These are phyloP conservation scores for Embidobia sp. DNA, from an alignment of 2,888 invertebrate species.

Conservation along the genomic window DNA sequence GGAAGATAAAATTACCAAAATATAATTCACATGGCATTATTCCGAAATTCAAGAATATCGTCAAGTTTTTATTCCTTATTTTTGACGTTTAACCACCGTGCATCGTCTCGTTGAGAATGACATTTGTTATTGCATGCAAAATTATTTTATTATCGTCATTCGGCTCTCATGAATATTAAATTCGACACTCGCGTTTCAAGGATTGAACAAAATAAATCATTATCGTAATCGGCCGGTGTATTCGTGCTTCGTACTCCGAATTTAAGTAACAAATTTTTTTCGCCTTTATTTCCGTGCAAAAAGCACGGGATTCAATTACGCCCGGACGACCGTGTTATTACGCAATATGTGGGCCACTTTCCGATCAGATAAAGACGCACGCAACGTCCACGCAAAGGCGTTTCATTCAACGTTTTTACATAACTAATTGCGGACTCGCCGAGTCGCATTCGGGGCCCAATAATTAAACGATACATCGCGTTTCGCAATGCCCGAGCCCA, in stretches of 20 bases:
- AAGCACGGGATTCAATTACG: conserved; percentile 42
- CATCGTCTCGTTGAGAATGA: conserved; percentile 4
- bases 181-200: background rate
- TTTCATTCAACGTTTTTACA: conserved; percentile 39
- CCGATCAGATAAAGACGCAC: conserved; percentile 39
- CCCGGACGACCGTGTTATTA: conserved; percentile 33
- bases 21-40: too few species aligned
- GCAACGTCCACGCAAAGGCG: conserved; percentile 37
- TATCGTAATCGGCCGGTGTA: conserved; percentile 25
- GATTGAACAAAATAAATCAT: conserved; percentile 34
- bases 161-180: conserved; percentile 42
- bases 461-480: conserved; percentile 60
- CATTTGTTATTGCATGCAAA: conserved; percentile 27
- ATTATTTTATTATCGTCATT: conserved; percentile 40
- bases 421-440: conserved; percentile 48
- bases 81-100: too few species aligned
- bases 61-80: too few species aligned
- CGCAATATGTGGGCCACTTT: conserved; percentile 47
- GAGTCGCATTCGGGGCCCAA: conserved; percentile 21
- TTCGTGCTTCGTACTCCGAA: background rate
- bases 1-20: too few species aligned
- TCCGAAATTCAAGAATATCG: too few species aligned
- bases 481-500: conserved; percentile 29
- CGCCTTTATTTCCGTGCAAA: conserved; percentile 23
- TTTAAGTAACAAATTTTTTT: too few species aligned